Percentiles rank a stretch among this genome's conserved stretches.
Evolutionary conservation across 2,888 invertebrate genomes (phyloP).

Genomic region (Lumbricus terrestris): DNA sequence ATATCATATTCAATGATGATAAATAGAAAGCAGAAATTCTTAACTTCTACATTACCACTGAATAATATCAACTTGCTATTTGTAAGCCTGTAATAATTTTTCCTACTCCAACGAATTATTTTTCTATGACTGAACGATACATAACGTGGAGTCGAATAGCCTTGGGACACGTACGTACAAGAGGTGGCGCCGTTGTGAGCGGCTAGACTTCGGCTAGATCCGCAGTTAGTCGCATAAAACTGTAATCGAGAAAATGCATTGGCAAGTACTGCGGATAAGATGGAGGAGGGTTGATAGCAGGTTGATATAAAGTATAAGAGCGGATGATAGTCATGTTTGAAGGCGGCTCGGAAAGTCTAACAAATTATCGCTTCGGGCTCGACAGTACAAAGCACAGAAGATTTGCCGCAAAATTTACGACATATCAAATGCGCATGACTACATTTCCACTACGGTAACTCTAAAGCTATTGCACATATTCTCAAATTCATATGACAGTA

Average conservation of each 20-base stretch:
- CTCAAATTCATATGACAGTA: neutral
- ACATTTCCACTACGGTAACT: neutral
- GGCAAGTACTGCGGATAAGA: neutral
- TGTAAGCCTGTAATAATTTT: neutral
- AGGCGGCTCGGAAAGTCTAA: neutral
- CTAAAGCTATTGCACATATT: neutral
- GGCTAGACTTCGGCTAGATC: neutral
- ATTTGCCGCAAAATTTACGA: neutral
- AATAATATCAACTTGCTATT: neutral
- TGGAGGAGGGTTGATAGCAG: neutral
- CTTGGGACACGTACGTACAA: neutral
- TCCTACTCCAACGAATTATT: neutral
- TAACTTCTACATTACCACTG: neutral
- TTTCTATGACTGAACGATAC: neutral
- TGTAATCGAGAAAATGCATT: neutral
- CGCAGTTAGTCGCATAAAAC: neutral
- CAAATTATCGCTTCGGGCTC: neutral
- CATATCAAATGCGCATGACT: neutral
- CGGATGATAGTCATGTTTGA: neutral
- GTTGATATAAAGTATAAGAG: neutral
- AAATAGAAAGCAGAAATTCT: neutral
- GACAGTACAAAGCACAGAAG: neutral
- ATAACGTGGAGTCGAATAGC: neutral
- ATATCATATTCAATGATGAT: neutral
- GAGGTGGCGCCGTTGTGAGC: neutral